Percentiles rank a stretch among this genome's conserved stretches.
Conservation (phyloP, 1,140 invertebrate genomes). For the Holcopasites calliopsidis region DNA sequence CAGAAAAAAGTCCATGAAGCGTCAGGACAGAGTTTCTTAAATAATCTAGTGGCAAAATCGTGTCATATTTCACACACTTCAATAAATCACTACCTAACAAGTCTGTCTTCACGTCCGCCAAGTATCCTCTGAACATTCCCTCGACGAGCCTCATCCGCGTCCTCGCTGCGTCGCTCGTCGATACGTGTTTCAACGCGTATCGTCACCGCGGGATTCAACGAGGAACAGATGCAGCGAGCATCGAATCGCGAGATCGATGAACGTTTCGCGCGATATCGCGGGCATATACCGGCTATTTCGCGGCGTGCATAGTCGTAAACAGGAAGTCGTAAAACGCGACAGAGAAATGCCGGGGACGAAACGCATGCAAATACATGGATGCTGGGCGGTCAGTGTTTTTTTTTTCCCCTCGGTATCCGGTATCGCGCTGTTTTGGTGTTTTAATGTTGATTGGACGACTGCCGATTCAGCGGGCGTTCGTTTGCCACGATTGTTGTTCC, state of each 20-base stretch:
- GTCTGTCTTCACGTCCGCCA: background rate
- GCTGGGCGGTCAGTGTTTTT: conserved; percentile 65
- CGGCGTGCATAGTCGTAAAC: conserved; percentile 50
- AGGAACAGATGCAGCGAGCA: conserved; percentile 10
- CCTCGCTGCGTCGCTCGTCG: no score
- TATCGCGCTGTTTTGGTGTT: conserved; percentile 75
- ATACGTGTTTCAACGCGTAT: background rate
- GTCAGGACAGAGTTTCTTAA: no score
- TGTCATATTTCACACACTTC: no score
- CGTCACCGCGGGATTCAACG: conserved; percentile 16
- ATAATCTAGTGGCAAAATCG: no score
- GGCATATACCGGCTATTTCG: conserved; percentile 13
- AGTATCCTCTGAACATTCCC: background rate
- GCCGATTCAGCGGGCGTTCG: conserved; percentile 76
- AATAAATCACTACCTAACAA: no score
- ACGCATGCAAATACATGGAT: conserved; percentile 51
- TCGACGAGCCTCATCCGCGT: no score
- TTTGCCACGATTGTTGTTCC: conserved; percentile 72
- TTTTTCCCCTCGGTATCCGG: conserved; percentile 69
- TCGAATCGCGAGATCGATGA: conserved; percentile 30
- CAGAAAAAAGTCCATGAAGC: no score
- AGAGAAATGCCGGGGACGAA: background rate
- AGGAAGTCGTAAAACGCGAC: conserved; percentile 44
- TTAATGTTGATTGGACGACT: conserved; percentile 79
- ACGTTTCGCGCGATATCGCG: conserved; percentile 40